These are phyloP conservation scores for Rhadina sibilatrix DNA, from an alignment of 2,113 vertebrate species.

Conservation along the genomic window DNA sequence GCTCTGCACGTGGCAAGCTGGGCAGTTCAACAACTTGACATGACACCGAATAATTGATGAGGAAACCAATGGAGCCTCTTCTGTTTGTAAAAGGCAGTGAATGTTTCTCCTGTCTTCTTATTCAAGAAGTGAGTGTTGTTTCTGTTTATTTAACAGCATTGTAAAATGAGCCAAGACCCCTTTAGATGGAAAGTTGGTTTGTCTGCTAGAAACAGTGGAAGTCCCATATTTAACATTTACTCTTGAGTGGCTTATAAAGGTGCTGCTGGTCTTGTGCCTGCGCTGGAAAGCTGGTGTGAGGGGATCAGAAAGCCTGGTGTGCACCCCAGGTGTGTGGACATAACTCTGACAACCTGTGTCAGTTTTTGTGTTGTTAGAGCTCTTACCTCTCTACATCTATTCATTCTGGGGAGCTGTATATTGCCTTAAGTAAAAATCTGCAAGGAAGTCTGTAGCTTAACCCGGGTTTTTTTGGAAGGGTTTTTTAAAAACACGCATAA, in stretches of 20 bases:
- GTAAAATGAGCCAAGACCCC: not conserved
- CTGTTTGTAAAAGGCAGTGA: not conserved
- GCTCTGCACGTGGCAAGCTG: not conserved
- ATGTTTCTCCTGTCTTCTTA: not conserved
- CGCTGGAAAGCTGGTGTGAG: not conserved
- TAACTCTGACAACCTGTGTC: not conserved
- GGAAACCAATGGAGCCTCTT: not conserved
- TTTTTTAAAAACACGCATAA: fast-evolving
- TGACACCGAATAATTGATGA: not conserved
- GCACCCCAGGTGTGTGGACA: not conserved
- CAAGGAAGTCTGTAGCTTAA: not conserved
- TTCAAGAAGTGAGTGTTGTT: not conserved
- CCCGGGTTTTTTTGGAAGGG: not conserved
- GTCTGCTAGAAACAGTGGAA: not conserved
- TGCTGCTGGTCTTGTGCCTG: not conserved
- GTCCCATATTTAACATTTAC: not conserved
- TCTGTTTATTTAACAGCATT: not conserved
- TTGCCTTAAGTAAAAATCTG: not conserved
- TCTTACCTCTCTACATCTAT: not conserved
- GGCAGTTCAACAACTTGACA: not conserved
- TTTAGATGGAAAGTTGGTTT: not conserved
- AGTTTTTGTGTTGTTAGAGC: not conserved
- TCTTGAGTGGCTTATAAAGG: not conserved
- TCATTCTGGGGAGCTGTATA: not conserved
- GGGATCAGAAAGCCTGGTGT: not conserved